These are phyloP conservation scores for Bagarius yarrelli DNA, from an alignment of 2,113 vertebrate species.

Conservation along the genomic window DNA sequence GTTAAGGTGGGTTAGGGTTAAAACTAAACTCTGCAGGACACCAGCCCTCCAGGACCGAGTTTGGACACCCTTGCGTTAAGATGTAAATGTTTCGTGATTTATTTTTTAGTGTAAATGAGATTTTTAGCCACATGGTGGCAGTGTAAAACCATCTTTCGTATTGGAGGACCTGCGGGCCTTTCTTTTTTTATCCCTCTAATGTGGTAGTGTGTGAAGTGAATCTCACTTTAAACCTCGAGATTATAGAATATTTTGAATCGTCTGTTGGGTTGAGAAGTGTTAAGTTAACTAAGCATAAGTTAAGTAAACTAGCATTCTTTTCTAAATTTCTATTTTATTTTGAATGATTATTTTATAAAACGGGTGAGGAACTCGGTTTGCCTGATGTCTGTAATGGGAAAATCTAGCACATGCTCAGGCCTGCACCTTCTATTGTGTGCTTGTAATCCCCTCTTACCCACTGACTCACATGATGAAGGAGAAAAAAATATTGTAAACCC, in stretches of 20 bases:
- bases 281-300: not conserved
- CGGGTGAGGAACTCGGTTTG: not conserved
- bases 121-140: slow-evolving; percentile 27
- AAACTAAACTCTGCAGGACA: too few species aligned
- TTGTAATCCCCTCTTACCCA: slow-evolving; percentile 12
- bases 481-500: too few species aligned
- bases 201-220: not conserved
- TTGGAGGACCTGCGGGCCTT: not conserved
- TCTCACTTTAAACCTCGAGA: not conserved
- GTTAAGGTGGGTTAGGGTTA: too few species aligned
- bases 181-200: too few species aligned
- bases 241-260: not conserved
- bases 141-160: not conserved
- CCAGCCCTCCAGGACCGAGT: too few species aligned
- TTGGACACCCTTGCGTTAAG: too few species aligned
- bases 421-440: slow-evolving; percentile 21
- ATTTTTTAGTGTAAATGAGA: not conserved
- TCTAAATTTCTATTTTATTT: not conserved
- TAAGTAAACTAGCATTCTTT: not conserved
- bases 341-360: not conserved
- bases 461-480: not conserved
- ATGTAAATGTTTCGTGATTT: not conserved
- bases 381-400: not conserved
- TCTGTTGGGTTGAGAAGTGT: not conserved
- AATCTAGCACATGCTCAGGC: slow-evolving; percentile 19